Conservation (phyloP, 1,140 invertebrate genomes). For the Drosophila mojavensis region DNA sequence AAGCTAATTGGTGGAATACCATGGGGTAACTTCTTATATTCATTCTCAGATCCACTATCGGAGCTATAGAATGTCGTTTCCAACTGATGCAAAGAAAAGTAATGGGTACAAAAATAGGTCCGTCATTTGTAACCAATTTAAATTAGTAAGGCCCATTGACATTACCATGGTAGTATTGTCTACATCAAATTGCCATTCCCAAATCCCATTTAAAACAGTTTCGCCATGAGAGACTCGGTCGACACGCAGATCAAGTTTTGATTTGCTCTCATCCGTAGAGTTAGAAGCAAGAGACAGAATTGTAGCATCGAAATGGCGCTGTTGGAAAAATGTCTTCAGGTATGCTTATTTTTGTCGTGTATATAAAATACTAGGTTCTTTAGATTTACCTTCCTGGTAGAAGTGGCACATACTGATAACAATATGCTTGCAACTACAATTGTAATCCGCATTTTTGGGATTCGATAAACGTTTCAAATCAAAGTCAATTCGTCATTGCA, state of each 20-base stretch:
- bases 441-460: neutral
- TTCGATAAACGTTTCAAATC: neutral
- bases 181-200: neutral
- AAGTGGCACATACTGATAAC: neutral
- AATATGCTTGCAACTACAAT: neutral
- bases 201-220: neutral
- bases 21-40: neutral
- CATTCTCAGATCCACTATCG: neutral
- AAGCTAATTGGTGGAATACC: neutral
- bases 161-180: neutral
- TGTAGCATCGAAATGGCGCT: neutral
- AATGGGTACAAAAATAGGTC: neutral
- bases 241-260: neutral
- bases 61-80: neutral
- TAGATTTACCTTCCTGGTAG: neutral
- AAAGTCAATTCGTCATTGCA: neutral
- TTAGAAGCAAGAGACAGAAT: neutral
- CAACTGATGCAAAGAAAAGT: neutral
- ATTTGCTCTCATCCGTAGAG: constrained; percentile 7
- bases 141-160: no score
- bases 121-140: no score
- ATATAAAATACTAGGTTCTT: neutral
- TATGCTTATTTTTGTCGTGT: no score
- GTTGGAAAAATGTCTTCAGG: neutral
- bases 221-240: neutral